Base-by-base conservation (phyloP, 2,888 invertebrate genomes). In the Brassicogethes aeneus region DNA sequence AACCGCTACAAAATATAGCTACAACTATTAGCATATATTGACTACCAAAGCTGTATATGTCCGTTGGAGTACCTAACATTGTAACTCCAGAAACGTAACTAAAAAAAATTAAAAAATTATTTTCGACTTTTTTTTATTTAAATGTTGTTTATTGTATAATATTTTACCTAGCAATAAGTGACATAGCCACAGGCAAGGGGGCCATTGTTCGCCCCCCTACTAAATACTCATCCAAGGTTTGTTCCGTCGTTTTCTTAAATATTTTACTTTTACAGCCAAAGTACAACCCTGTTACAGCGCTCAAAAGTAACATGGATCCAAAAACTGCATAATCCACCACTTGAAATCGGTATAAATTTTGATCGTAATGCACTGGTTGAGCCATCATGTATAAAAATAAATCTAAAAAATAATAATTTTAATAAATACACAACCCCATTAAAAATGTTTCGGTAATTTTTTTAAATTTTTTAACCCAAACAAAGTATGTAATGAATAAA, bases 51-150 rank as follows among this genome's bases (percentile, higher is more conserved):
- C 84, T 83, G 69, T 89, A 91, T 61, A 89, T 82, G 70, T 91
- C 90, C 0, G 88, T 81, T 3, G 90, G 88, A 2, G 87, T 88
- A 17, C 91, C 91, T 51, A 91, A 71, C 50, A 91, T 82, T 38
- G 90, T 90, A 37, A 91, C 86, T 38, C 90, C 90, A 10, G 90
- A 90, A 59, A 91, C 81, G 61, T 90, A 90, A 62, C 88, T 89
- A 39, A 42, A 52, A 54, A 37, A 36, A 14, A 40, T 23, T 7
- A 7, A 23, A 7, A 23, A 23, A 7, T 23, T 23, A 7, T 23
- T 7, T 23, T 23, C n/a, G n/a, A n/a, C n/a, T n/a, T n/a, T n/a
- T 23, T 10, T 23, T 23, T 23, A 10, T 23, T 23, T 10, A 23
- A 23, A 7, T 23, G 23, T 23, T 23, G 5, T 10, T 23, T 7